phyloP scores from a whole-genome alignment of 2,888 invertebrate genomes.

The Tetramorium bicarinatum region DNA sequence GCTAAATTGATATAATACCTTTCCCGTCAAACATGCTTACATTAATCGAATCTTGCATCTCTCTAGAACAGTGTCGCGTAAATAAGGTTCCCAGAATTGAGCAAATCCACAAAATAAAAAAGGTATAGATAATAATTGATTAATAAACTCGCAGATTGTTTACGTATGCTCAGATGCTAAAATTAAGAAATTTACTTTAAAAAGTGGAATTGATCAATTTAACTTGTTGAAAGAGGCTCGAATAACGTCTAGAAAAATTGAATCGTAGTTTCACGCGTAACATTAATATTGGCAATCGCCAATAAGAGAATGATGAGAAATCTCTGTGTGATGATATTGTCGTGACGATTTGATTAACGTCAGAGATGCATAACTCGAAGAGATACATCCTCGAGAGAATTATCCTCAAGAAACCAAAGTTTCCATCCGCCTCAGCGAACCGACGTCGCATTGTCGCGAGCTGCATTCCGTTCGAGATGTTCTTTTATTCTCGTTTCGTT shows the following conservation, averaged over 20 bases:
- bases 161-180: neutral
- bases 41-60: neutral
- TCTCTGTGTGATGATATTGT: neutral
- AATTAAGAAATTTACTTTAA: neutral
- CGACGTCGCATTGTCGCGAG: constrained; percentile 13
- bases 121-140: too few species aligned
- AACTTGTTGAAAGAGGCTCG: neutral
- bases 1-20: neutral
- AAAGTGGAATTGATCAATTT: neutral
- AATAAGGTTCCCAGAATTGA: too few species aligned
- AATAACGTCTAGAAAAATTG: neutral
- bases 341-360: neutral
- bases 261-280: neutral
- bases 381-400: neutral
- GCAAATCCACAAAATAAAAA: too few species aligned
- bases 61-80: neutral
- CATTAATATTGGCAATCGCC: neutral
- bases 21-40: neutral
- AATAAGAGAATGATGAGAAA: neutral
- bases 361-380: neutral
- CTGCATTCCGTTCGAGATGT: constrained; percentile 8
- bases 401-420: neutral
- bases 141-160: too few species aligned
- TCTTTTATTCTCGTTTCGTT: constrained; percentile 9
- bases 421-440: neutral